Percentiles rank a stretch among this genome's conserved stretches.
phyloP scores from a whole-genome alignment of 2,113 vertebrate species.

The Cyphomyrus plagiostoma region DNA sequence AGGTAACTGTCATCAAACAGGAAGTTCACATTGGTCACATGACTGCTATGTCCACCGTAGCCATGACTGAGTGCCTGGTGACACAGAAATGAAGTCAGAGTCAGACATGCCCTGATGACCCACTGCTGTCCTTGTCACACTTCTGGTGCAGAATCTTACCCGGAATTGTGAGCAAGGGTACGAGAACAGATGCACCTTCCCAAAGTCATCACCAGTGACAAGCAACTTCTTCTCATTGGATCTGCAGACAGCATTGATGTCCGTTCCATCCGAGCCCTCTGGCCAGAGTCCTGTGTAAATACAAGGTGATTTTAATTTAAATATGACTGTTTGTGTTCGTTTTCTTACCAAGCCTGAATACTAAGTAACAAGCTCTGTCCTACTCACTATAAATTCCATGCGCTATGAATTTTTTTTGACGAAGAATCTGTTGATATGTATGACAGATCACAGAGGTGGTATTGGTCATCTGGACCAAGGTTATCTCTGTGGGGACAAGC shows the following conservation, averaged over 20 bases:
- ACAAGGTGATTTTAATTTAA: background rate
- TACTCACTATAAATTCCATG: background rate
- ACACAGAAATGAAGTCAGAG: slow-evolving; percentile 21
- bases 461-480: background rate
- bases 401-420: background rate
- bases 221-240: slow-evolving; percentile 76
- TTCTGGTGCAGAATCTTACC: slow-evolving; percentile 59
- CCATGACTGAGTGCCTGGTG: slow-evolving; percentile 84
- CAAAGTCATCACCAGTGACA: slow-evolving; percentile 90
- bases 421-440: background rate
- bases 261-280: slow-evolving; percentile 92
- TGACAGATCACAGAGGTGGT: background rate
- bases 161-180: slow-evolving; percentile 90
- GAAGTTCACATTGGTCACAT: slow-evolving; percentile 95
- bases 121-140: background rate
- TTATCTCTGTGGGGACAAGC: slow-evolving; percentile 20
- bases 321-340: background rate
- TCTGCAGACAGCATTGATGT: slow-evolving; percentile 85
- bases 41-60: slow-evolving; percentile 90
- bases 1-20: slow-evolving; percentile 84
- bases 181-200: slow-evolving; percentile 93
- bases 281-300: slow-evolving; percentile 83
- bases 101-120: background rate
- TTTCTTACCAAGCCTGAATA: background rate
- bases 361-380: background rate